Evolutionary conservation across 2,113 vertebrate genomes (phyloP).

Genomic region (Suricata suricatta): DNA sequence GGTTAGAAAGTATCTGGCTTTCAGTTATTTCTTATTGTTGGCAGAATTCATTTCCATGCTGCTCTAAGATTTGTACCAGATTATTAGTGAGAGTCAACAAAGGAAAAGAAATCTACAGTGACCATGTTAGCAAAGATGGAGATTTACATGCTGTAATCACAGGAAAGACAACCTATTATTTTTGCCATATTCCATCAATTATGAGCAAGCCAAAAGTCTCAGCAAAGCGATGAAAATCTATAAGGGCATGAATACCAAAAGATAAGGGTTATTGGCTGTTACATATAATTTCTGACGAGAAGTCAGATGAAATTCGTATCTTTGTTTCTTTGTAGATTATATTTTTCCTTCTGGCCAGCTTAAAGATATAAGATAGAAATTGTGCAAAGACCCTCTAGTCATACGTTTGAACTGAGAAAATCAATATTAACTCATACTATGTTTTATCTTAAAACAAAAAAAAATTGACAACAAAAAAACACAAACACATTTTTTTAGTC

Average conservation of each 20-base stretch:
- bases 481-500: neutral
- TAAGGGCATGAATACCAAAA: neutral
- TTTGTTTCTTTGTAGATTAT: neutral
- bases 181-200: neutral
- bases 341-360: neutral
- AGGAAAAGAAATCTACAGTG: neutral
- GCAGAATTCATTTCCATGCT: neutral
- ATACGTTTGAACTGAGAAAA: neutral
- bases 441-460: neutral
- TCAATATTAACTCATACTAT: neutral
- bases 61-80: neutral
- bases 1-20: neutral
- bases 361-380: neutral
- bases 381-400: neutral
- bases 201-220: neutral
- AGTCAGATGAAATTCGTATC: neutral
- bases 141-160: neutral
- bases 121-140: neutral
- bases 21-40: neutral
- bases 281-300: neutral
- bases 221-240: neutral
- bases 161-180: neutral
- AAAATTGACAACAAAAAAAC: neutral
- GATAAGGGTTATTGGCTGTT: neutral
- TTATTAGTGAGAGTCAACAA: neutral